Percentiles rank a stretch among this genome's conserved stretches.
phyloP scores from a whole-genome alignment of 1,140 invertebrate genomes.

The Drosophila pruinosa region DNA sequence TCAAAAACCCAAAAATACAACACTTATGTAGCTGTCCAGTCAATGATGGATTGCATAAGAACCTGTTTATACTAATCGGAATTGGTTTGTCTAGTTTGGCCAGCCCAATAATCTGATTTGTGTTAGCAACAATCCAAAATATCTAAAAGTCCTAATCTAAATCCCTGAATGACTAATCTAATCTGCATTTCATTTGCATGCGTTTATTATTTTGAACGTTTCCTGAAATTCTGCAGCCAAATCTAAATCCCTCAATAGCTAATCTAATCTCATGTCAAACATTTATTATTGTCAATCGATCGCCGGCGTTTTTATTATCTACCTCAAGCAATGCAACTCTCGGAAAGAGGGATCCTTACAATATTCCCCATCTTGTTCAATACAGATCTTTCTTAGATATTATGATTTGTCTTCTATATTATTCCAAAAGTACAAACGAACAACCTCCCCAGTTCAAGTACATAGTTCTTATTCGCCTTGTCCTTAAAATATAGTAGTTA shows the following conservation, averaged over 20 bases:
- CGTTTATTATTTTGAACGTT: neutral
- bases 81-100: neutral
- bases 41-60: conserved; percentile 10
- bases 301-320: too few species aligned
- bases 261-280: neutral
- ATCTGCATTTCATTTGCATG: neutral
- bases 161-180: too few species aligned
- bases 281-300: neutral
- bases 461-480: too few species aligned
- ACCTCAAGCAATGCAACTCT: too few species aligned
- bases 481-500: too few species aligned
- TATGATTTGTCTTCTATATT: too few species aligned
- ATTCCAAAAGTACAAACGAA: too few species aligned
- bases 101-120: neutral
- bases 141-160: neutral
- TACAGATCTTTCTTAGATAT: too few species aligned
- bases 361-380: too few species aligned
- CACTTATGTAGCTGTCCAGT: neutral
- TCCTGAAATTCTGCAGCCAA: too few species aligned
- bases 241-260: neutral
- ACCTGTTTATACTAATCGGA: neutral
- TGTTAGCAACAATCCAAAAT: neutral
- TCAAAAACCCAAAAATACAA: neutral
- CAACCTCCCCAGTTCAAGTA: too few species aligned
- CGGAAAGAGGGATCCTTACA: too few species aligned